Evolutionary conservation across 2,888 invertebrate genomes (phyloP).

Genomic region (Nysson spinosus): DNA sequence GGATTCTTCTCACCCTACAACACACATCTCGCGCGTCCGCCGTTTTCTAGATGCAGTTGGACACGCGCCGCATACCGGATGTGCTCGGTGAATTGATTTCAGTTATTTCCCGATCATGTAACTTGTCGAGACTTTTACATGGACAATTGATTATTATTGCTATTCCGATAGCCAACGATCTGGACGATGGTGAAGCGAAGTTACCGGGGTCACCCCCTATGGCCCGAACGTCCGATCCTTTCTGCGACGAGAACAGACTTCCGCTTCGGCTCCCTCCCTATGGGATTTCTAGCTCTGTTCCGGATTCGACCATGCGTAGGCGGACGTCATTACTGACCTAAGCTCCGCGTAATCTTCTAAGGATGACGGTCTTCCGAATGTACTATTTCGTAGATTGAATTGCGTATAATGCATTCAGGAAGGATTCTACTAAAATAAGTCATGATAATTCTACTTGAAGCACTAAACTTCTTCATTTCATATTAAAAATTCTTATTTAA

Average conservation of each 20-base stretch:
- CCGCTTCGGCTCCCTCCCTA: conserved; percentile 35
- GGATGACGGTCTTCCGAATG: conserved; percentile 2
- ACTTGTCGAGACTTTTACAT: conserved; percentile 63
- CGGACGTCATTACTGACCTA: conserved; percentile 42
- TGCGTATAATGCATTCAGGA: no score
- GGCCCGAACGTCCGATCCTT: conserved; percentile 26
- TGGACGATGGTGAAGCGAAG: conserved; percentile 34
- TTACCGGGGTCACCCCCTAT: conserved; percentile 11
- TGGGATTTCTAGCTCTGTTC: conserved; percentile 42
- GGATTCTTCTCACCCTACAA: conserved; percentile 4
- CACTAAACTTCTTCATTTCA: no score
- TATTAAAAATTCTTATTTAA: no score
- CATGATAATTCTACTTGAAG: no score
- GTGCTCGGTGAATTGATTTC: conserved; percentile 65
- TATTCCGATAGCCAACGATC: conserved; percentile 53
- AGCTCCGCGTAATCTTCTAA: conserved; percentile 30
- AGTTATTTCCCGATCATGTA: conserved; percentile 65
- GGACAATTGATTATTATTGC: conserved; percentile 69
- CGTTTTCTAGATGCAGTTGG: conserved; percentile 47
- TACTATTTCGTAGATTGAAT: background rate
- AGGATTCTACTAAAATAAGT: no score
- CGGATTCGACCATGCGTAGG: conserved; percentile 36
- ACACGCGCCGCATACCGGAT: conserved; percentile 44
- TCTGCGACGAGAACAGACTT: conserved; percentile 37
- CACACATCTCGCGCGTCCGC: conserved; percentile 5